Percentiles rank a stretch among this genome's conserved stretches.
phyloP scores from a whole-genome alignment of 2,888 invertebrate species.

The Diplazon laetatorius region DNA sequence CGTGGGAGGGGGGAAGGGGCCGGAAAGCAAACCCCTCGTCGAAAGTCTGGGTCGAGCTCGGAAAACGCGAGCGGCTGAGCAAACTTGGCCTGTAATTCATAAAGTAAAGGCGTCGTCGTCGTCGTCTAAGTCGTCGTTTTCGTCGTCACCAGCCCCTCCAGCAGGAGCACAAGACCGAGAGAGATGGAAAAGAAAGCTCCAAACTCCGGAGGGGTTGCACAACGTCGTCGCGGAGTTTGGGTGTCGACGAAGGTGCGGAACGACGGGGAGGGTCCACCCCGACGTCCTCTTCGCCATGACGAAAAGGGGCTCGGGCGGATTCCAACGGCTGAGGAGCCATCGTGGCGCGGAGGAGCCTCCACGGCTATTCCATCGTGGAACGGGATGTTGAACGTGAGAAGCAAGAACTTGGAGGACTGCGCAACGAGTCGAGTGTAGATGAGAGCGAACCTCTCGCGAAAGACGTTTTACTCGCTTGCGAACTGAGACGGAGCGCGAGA shows the following conservation, averaged over 20 bases:
- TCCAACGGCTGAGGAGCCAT: slow-evolving; percentile 32
- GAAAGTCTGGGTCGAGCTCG: slow-evolving; percentile 46
- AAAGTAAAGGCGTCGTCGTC: slow-evolving; percentile 66
- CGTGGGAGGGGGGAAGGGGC: too few species aligned
- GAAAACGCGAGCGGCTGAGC: slow-evolving; percentile 58
- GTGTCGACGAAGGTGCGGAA: slow-evolving; percentile 46
- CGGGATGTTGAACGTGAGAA: slow-evolving; percentile 48
- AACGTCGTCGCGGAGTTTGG: slow-evolving; percentile 14
- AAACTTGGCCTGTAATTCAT: slow-evolving; percentile 72
- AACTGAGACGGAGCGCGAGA: not conserved
- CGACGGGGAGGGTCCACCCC: slow-evolving; percentile 41
- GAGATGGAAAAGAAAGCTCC: slow-evolving; percentile 22
- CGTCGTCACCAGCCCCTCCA: not conserved
- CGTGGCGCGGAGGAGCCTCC: slow-evolving; percentile 22
- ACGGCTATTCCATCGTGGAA: slow-evolving; percentile 1
- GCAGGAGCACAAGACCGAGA: too few species aligned
- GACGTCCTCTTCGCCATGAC: slow-evolving; percentile 44
- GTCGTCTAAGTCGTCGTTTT: slow-evolving; percentile 46
- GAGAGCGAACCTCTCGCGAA: slow-evolving; percentile 27
- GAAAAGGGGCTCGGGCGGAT: slow-evolving; percentile 37
- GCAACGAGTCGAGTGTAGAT: slow-evolving; percentile 36
- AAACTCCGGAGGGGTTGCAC: slow-evolving; percentile 32
- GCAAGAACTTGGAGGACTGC: slow-evolving; percentile 35
- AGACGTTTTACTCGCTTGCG: slow-evolving; percentile 25
- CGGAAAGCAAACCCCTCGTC: slow-evolving; percentile 55